Percentiles rank a stretch among this genome's conserved stretches.
Evolutionary conservation across 2,797 vertebrate species (phyloP).

Genomic region (Nannoperca obscura): DNA sequence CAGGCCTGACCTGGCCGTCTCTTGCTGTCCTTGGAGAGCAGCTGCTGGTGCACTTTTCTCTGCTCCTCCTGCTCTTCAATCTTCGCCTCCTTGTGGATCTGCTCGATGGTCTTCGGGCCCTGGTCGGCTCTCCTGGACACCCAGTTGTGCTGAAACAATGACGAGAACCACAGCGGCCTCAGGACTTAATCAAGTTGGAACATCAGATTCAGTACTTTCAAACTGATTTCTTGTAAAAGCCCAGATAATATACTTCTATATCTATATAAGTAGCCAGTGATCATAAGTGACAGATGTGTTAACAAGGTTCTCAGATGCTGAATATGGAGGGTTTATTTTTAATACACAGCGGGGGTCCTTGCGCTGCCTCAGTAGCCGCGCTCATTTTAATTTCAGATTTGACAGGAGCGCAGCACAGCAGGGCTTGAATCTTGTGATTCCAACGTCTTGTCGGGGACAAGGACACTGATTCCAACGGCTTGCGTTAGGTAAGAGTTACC

Average conservation of each 20-base stretch:
- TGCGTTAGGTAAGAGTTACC: conserved; percentile 1
- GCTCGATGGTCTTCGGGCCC: conserved; percentile 98
- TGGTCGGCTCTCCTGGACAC: conserved; percentile 95
- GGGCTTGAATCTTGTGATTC: conserved; percentile 3
- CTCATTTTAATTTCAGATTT: conserved; percentile 49
- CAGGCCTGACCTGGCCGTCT: conserved; percentile 91
- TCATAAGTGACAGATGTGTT: conserved; percentile 5
- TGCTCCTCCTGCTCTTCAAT: conserved; percentile 99
- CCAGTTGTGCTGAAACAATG: conserved; percentile 91
- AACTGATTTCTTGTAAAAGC: not conserved
- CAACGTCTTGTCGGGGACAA: not conserved
- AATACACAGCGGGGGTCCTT: conserved; percentile 23
- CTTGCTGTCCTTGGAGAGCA: conserved; percentile 95
- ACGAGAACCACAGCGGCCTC: not conserved
- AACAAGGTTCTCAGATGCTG: not conserved
- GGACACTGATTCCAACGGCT: conserved; percentile 17
- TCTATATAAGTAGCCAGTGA: not conserved
- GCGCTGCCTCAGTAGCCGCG: not conserved
- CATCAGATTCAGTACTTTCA: not conserved
- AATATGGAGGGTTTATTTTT: too few relatives aligned
- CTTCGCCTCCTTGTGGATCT: conserved; percentile 99
- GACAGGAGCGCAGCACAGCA: conserved; percentile 20
- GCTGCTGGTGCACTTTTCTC: conserved; percentile 95
- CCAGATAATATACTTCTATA: not conserved
- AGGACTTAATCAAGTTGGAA: not conserved